phyloP scores from a whole-genome alignment of 2,888 invertebrate genomes.

The Hirtodrosophila histrioides region DNA sequence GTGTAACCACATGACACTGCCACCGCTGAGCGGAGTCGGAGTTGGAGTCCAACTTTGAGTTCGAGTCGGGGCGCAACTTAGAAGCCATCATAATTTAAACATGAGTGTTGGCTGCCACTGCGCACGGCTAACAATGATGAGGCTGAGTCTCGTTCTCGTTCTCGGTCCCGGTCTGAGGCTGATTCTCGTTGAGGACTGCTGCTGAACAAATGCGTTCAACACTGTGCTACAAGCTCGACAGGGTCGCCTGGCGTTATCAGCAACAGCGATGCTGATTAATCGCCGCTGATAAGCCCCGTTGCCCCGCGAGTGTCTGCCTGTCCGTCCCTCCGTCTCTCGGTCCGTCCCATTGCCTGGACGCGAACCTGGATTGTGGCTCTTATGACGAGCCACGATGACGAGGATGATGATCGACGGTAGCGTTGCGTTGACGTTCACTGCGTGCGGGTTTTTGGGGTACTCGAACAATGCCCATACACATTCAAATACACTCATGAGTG shows the following conservation, averaged over 20 bases:
- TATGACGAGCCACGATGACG: constrained; percentile 61
- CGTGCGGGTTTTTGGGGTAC: constrained; percentile 60
- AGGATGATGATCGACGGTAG: constrained; percentile 76
- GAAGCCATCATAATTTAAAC: constrained; percentile 82
- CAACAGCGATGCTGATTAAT: constrained; percentile 81
- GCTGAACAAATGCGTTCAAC: constrained; percentile 58
- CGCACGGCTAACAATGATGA: constrained; percentile 67
- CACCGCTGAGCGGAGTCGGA: constrained; percentile 2
- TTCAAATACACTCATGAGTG: constrained; percentile 10
- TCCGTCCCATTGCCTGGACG: constrained; percentile 32
- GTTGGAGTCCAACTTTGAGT: background rate
- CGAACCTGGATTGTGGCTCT: constrained; percentile 22
- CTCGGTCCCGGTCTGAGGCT: background rate
- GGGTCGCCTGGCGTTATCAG: constrained; percentile 79
- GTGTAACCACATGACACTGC: constrained; percentile 15
- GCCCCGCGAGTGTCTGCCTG: constrained; percentile 38
- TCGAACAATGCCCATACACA: constrained; percentile 28
- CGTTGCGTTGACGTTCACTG: constrained; percentile 64
- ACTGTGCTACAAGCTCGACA: constrained; percentile 55
- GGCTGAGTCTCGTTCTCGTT: constrained; percentile 21
- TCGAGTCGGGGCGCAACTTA: constrained; percentile 61
- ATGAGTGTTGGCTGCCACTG: constrained; percentile 79
- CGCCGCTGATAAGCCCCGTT: constrained; percentile 73
- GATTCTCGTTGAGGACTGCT: constrained; percentile 25
- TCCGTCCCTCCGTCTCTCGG: constrained; percentile 12